phyloP scores from a whole-genome alignment of 2,113 vertebrate species.

The Myxocyprinus asiaticus region DNA sequence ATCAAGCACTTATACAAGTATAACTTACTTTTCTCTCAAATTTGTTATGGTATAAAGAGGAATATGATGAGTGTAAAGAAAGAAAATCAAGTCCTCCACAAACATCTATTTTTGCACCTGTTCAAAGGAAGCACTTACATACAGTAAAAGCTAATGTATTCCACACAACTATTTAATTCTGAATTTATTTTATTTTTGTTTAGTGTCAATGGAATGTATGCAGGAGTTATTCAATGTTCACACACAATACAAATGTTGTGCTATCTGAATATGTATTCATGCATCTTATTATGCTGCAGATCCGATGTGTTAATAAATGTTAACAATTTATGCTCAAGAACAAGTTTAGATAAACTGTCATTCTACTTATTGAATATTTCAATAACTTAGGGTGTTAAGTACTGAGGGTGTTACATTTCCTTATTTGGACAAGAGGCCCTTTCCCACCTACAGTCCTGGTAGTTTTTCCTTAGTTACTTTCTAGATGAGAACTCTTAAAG shows the following conservation, averaged over 20 bases:
- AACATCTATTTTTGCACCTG: not conserved
- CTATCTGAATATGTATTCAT: not conserved
- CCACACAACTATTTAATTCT: not conserved
- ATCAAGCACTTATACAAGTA: too few species aligned
- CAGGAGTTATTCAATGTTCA: not conserved
- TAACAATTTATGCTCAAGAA: not conserved
- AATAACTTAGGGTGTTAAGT: not conserved
- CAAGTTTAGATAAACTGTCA: too few species aligned
- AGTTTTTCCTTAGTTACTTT: too few species aligned
- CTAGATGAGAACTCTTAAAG: too few species aligned
- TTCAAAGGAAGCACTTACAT: not conserved
- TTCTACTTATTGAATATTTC: not conserved
- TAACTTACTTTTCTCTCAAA: too few species aligned
- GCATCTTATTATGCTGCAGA: not conserved
- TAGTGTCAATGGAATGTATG: not conserved
- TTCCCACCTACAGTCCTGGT: constrained; percentile 4
- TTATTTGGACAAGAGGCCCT: not conserved
- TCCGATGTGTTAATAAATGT: not conserved
- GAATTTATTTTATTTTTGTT: not conserved
- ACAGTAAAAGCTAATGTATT: not conserved
- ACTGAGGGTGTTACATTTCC: too few species aligned
- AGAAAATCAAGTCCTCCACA: too few species aligned
- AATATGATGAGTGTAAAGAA: too few species aligned
- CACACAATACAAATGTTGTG: not conserved
- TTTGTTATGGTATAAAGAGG: too few species aligned